Base-by-base conservation (phyloP, 1,140 invertebrate species). In the Pteromalus puparum region DNA sequence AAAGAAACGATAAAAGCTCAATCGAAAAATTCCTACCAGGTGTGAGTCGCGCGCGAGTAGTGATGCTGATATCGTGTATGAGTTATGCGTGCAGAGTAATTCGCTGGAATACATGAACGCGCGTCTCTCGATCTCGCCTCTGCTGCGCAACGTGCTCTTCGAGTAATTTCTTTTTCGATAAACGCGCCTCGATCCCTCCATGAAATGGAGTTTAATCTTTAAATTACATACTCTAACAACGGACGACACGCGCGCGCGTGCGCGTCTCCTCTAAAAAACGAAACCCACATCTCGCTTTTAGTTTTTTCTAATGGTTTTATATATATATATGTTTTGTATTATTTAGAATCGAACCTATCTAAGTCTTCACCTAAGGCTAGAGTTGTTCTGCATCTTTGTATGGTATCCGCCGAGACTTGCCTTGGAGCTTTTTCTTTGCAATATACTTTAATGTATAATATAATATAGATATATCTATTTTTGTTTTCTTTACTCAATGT, bases 331-430 rank as follows among this genome's bases (percentile, higher is more conserved):
- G 10, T 74, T 79, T 42, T 72, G 21, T 21, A 42, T 38, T 74
- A 9, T 46, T 76, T 81, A 76, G 42, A 76, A 85, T 85, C 65
- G 18, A 75, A 70, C 15, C 72, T 85, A 85, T 81, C 79, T 81
- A 81, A 67, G 26, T 7, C 70, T 42, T 84, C 21, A n/a, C 34
- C 26, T 83, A 86, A 81, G 53, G 24, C 73, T 84, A 86, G 12
- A 53, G 38, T 68, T 75, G 67, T 30, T 80, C 65, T 67, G 72
- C 26, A 78, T 80, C 18, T 80, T 75, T 73, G 28, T 80, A 34
- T 34, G 15, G 70, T 74, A 76, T 67, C 13, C 81, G 18, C 81
- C 18, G 65, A 26, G 26, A 73, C n/a, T 76, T 76, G 13, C 30
- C 65, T 24, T 21, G 15, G 24, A 70, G 67, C n/a, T 26, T 70